Evolutionary conservation across 2,888 invertebrate species (phyloP), one percentile per base, ranked within the genome.

Genomic region (Sisyra nigra): DNA sequence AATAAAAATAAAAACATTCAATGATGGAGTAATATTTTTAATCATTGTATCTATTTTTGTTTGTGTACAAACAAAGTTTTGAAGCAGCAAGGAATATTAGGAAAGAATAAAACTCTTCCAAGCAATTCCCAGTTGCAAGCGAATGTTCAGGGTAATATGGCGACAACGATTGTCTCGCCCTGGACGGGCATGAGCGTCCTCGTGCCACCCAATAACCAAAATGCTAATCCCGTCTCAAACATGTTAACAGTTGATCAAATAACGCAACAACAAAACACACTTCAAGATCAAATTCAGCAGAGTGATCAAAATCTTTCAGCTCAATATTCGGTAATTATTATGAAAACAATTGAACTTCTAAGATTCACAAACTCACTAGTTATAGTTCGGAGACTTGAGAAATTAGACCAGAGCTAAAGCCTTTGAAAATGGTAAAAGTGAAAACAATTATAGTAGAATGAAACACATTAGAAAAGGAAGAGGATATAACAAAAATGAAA

Each of bases 261-360:
- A 55, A 69, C 73, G 55, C 72, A 76, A 50, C 91, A 92, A 63
- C 86, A 91, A 62, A 77, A 76, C 57, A 72, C 78, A 50, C 67
- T 92, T 49, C 81, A 85, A 58, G 91, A 92, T 57, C 92, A 97
- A 69, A 88, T 97, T 49, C 77, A 80, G 53, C 93, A 96, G 62
- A 94, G 94, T 56, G 97, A 97, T 63, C 83, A 80, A 57, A 98
- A 98, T 71, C 72, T 98, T 49, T 80, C 83, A 53, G 96, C 94
- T 43, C 97, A 98, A 60, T 91, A 94, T 62, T 78, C 89, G 58
- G 89, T 88, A 55, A 66, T 74, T n/a, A 14, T 11, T 11, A 2
- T 3, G 11, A 7, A 34, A 34, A 7, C 34, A 2, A 11, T 11
- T 9, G n/a, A 11, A 4, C 33, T 30, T 30, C 9, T 30, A 7